Conservation (phyloP, 2,113 vertebrate species). For the Alectura lathami region DNA sequence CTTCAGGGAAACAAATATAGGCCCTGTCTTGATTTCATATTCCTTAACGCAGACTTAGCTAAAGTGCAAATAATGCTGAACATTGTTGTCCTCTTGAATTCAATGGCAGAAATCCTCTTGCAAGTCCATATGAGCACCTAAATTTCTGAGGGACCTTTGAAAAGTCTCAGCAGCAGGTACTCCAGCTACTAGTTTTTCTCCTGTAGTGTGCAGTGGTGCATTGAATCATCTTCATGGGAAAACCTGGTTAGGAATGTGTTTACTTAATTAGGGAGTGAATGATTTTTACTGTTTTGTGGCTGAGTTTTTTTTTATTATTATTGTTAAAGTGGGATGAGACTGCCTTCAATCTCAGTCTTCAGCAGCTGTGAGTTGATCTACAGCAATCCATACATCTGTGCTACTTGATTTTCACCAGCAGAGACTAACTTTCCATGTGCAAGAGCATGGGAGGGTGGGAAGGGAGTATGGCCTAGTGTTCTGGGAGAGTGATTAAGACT, state of each 20-base stretch:
- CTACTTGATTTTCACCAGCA: slow-evolving; percentile 1
- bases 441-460: rapidly evolving
- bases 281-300: background rate
- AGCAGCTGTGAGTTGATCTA: background rate
- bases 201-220: background rate
- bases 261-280: background rate
- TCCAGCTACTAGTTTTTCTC: background rate
- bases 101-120: background rate
- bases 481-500: background rate
- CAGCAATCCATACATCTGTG: background rate
- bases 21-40: background rate
- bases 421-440: background rate
- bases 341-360: background rate
- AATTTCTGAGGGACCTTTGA: background rate
- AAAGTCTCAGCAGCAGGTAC: background rate
- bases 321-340: background rate
- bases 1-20: background rate
- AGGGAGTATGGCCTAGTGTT: background rate
- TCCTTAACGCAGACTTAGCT: background rate
- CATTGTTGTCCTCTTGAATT: background rate
- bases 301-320: background rate
- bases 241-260: background rate
- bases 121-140: background rate
- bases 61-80: background rate
- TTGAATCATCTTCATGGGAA: background rate